These are phyloP conservation scores for Neodontobutis hainanensis DNA, from an alignment of 2,113 vertebrate species.

Conservation along the genomic window DNA sequence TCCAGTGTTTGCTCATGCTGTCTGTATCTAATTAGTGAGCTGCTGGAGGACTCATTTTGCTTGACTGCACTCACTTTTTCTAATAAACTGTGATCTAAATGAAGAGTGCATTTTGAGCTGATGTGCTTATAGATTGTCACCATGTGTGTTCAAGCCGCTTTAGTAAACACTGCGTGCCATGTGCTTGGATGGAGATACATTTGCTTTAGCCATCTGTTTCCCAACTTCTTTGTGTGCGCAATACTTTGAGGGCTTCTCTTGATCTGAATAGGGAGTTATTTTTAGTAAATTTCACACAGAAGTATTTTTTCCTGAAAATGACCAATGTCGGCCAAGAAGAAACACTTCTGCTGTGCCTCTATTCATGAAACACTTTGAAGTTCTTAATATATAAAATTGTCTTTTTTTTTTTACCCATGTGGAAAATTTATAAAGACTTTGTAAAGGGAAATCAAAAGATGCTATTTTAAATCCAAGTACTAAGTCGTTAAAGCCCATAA, in stretches of 20 bases:
- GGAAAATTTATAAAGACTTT: not conserved
- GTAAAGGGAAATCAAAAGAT: not conserved
- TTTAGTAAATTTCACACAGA: conserved; percentile 6
- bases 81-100: conserved; percentile 36
- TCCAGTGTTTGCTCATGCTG: conserved; percentile 33
- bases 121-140: conserved; percentile 51
- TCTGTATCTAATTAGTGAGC: conserved; percentile 54
- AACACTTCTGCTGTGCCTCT: conserved; percentile 14
- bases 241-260: conserved; percentile 25
- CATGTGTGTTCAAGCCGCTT: conserved; percentile 50
- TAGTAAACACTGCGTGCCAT: conserved; percentile 37
- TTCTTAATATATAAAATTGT: conserved; percentile 24
- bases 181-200: conserved; percentile 28
- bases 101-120: conserved; percentile 34
- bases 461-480: too few relatives aligned
- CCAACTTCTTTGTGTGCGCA: conserved; percentile 11
- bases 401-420: not conserved
- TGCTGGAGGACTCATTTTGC: conserved; percentile 32
- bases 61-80: conserved; percentile 19
- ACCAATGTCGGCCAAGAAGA: conserved; percentile 27
- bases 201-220: conserved; percentile 56
- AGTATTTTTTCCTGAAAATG: conserved; percentile 24
- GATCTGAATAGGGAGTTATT: conserved; percentile 30
- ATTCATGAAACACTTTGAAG: conserved; percentile 7
- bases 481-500: not conserved